These are phyloP conservation scores for Muscicapa comitata DNA, from an alignment of 2,797 vertebrate genomes.

Conservation along the genomic window DNA sequence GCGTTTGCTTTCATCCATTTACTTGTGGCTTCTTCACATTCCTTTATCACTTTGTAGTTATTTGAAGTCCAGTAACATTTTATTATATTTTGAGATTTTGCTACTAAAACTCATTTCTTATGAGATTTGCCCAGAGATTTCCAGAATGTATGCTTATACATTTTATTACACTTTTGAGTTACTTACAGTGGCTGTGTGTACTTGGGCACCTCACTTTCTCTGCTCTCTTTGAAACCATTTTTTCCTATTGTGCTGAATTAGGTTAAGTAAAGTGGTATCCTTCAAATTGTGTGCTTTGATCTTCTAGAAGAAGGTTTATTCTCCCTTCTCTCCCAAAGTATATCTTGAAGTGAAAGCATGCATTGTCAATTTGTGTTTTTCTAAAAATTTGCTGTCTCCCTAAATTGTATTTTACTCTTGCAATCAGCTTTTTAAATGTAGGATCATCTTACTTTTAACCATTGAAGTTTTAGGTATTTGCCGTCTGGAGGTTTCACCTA, in stretches of 20 bases:
- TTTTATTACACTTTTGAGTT: background rate
- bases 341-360: background rate
- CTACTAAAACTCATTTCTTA: background rate
- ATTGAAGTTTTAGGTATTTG: background rate
- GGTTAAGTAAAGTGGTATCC: background rate
- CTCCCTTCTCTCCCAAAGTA: background rate
- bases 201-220: accelerated
- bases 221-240: background rate
- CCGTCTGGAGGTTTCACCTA: background rate
- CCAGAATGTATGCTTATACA: background rate
- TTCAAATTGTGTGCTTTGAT: background rate
- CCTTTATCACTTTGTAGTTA: background rate
- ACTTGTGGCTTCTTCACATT: background rate
- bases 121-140: background rate
- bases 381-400: background rate
- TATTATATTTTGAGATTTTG: background rate
- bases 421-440: background rate
- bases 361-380: background rate
- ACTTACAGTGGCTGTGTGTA: background rate
- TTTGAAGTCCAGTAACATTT: background rate
- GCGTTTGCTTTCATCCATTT: background rate
- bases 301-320: background rate
- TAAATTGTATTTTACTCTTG: background rate
- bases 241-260: background rate
- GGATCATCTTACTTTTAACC: background rate